Percentiles rank a stretch among this genome's conserved stretches.
phyloP scores from a whole-genome alignment of 2,888 invertebrate species.

The Tetanocera ferruginea region DNA sequence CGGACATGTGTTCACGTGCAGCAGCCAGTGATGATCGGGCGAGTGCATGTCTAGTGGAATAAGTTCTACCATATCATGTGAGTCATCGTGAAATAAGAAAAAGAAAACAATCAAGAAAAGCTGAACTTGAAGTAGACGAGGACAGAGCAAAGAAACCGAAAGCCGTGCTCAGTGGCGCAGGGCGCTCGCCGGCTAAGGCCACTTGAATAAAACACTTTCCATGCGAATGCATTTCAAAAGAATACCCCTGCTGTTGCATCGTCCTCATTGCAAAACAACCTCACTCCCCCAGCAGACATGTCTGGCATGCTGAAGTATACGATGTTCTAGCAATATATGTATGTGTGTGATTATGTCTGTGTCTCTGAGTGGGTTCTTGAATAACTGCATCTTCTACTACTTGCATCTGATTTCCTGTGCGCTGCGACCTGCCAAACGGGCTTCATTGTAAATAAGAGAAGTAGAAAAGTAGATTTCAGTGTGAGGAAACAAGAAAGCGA shows the following conservation, averaged over 20 bases:
- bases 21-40: not conserved
- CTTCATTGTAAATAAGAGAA: not conserved
- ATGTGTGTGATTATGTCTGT: conserved; percentile 11
- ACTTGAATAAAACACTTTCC: conserved; percentile 49
- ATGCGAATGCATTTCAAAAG: conserved; percentile 45
- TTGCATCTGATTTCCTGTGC: not conserved
- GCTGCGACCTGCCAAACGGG: not conserved
- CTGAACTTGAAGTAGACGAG: conserved; percentile 10
- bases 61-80: not conserved
- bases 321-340: not conserved
- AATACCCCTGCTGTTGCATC: not conserved
- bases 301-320: conserved; percentile 19
- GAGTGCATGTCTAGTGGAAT: not conserved
- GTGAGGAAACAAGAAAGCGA: conserved; percentile 26
- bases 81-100: not conserved
- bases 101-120: conserved; percentile 26
- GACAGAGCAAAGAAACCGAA: conserved; percentile 5
- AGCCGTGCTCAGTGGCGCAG: not conserved
- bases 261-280: conserved; percentile 14
- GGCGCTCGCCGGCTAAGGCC: conserved; percentile 43
- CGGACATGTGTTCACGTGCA: not conserved
- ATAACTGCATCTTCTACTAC: conserved; percentile 8
- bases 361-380: not conserved
- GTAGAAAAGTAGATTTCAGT: conserved; percentile 17
- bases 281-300: conserved; percentile 29